phyloP scores from a whole-genome alignment of 2,797 vertebrate genomes.

The Sebastes trivittatus region DNA sequence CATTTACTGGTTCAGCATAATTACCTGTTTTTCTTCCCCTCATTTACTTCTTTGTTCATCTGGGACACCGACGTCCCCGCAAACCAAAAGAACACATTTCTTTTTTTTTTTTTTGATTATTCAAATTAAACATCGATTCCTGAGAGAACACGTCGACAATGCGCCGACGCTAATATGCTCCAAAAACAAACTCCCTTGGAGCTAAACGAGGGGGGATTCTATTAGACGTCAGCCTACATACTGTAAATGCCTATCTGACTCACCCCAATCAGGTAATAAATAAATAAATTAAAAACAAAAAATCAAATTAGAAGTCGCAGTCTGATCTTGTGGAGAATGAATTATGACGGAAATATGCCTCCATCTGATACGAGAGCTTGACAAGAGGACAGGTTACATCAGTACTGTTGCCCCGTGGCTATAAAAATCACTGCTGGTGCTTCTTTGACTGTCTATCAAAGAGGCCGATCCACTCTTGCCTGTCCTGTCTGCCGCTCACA shows the following conservation, averaged over 20 bases:
- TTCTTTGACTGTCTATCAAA: constrained; percentile 69
- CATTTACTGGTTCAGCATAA: constrained; percentile 84
- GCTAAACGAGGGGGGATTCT: constrained; percentile 62
- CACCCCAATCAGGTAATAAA: constrained; percentile 43
- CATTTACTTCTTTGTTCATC: constrained; percentile 85
- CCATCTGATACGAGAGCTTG: constrained; percentile 39
- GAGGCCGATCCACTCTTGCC: constrained; percentile 50
- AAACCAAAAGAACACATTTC: constrained; percentile 74
- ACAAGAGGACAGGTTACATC: constrained; percentile 66
- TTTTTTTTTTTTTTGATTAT: constrained; percentile 62
- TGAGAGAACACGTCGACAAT: constrained; percentile 67
- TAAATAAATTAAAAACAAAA: constrained; percentile 18
- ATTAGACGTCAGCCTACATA: constrained; percentile 67
- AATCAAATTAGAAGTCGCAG: constrained; percentile 30
- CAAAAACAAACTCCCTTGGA: constrained; percentile 72
- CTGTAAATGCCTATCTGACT: constrained; percentile 45
- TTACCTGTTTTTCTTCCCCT: constrained; percentile 85
- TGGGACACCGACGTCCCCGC: constrained; percentile 77
- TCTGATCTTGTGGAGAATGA: constrained; percentile 25
- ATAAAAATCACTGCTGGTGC: constrained; percentile 66
- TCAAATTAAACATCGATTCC: constrained; percentile 84
- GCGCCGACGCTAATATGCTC: constrained; percentile 60
- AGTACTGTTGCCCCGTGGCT: constrained; percentile 39
- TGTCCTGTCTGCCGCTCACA: constrained; percentile 55
- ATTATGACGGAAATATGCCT: constrained; percentile 33